phyloP scores from a whole-genome alignment of 1,140 invertebrate genomes.

The Ceratina australensis region DNA sequence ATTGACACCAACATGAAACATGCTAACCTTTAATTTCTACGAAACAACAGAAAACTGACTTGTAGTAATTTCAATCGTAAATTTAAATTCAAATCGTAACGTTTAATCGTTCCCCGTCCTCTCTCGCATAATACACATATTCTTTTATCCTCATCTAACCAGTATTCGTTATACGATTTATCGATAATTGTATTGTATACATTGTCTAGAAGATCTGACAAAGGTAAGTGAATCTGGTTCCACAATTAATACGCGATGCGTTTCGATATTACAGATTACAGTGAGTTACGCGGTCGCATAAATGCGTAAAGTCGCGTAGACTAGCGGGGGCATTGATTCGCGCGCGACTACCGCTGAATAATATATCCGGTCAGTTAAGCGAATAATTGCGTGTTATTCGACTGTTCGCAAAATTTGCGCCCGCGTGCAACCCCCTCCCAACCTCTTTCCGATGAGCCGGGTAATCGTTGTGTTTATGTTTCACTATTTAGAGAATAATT shows the following conservation, averaged over 20 bases:
- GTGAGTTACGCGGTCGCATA: not conserved
- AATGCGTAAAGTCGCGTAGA: constrained; percentile 3
- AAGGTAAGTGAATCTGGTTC: too few relatives aligned
- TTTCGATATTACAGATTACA: not conserved
- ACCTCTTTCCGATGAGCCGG: constrained; percentile 43
- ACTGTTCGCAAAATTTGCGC: constrained; percentile 1
- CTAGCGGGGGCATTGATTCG: constrained; percentile 27
- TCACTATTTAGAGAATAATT: constrained; percentile 59
- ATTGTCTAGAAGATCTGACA: too few relatives aligned
- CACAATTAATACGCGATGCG: not conserved
- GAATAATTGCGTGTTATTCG: constrained; percentile 54
- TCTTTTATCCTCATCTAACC: too few relatives aligned
- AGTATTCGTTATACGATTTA: too few relatives aligned
- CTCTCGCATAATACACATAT: too few relatives aligned
- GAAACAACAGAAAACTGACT: too few relatives aligned
- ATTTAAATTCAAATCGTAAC: too few relatives aligned
- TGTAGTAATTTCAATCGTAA: too few relatives aligned
- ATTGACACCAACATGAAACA: too few relatives aligned
- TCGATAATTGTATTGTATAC: too few relatives aligned
- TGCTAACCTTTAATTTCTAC: too few relatives aligned
- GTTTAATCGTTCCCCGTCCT: too few relatives aligned
- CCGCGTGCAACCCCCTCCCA: not conserved
- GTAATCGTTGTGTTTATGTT: constrained; percentile 58
- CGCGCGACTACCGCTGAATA: constrained; percentile 51
- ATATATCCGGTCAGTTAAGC: constrained; percentile 57